Evolutionary conservation across 1,140 invertebrate genomes (phyloP), one percentile per base, ranked within the genome.

Genomic region (Sminthurinus signatus): DNA sequence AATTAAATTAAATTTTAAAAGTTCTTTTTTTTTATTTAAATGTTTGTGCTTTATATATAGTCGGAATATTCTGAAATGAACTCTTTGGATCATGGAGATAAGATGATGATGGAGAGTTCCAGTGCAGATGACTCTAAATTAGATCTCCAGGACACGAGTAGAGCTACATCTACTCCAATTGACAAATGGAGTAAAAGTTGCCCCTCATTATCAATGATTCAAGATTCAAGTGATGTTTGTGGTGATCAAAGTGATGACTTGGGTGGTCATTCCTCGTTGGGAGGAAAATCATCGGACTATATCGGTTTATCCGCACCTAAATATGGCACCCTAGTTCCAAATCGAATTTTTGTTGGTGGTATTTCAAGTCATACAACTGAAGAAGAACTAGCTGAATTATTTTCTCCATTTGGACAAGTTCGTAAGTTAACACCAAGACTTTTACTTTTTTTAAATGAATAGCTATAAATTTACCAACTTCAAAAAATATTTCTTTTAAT

Each of bases 261-360:
- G 32, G 5, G 5, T 36, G 32, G 32, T 15, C 5, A 36, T 5
- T 36, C 32, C 15, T n/a, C n/a, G n/a, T n/a, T n/a, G n/a, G n/a
- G n/a, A n/a, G n/a, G n/a, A n/a, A n/a, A n/a, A n/a, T n/a, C n/a
- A n/a, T n/a, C n/a, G n/a, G 56, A 58, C 25, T 43, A 43, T 27
- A 43, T 58, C 19, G 42, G 42, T 42, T 15, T 58, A 17, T 36
- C 56, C 65, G 79, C 80, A 55, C 81, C 81, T 2, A 82, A 81
- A 65, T 81, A 76, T 74, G 81, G 81, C 29, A 82, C 80, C 28
- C 73, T 80, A 48, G 89, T 96, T 69, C 93, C 93, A 64, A 96
- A 94, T 79, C 83, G 93, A 74, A 91, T 96, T 73, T 97, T 97
- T 81, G 91, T 94, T 43, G 91, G 91, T 48, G 91, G 92, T n/a